Evolutionary conservation across 2,888 invertebrate genomes (phyloP).

Genomic region (Morpho achilles): DNA sequence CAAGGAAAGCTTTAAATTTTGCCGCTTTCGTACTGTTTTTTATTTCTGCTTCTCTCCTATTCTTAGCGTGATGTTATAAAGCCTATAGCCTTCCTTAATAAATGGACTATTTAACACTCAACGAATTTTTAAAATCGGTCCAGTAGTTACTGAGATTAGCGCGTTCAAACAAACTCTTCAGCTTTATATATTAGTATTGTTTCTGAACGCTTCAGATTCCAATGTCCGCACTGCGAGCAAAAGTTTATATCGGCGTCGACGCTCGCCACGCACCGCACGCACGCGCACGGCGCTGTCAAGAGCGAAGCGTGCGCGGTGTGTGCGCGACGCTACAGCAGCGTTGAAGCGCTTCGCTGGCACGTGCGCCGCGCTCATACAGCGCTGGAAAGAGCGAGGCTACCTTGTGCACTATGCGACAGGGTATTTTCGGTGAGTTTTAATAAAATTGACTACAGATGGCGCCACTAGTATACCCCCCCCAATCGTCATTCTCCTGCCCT

Average conservation of each 20-base stretch:
- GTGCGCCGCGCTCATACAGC: constrained; percentile 33
- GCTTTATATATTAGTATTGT: too few relatives aligned
- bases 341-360: constrained; percentile 39
- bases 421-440: constrained; percentile 27
- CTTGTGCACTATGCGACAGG: constrained; percentile 28
- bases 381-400: constrained; percentile 6
- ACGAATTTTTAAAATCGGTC: too few relatives aligned
- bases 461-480: neutral
- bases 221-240: constrained; percentile 36
- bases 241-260: constrained; percentile 38
- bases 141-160: too few relatives aligned
- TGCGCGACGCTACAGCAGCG: constrained; percentile 37
- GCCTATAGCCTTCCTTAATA: too few relatives aligned
- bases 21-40: too few relatives aligned
- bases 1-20: too few relatives aligned
- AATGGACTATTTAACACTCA: too few relatives aligned
- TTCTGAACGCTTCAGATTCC: constrained; percentile 28
- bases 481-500: neutral
- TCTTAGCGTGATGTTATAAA: too few relatives aligned
- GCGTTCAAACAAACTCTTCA: too few relatives aligned
- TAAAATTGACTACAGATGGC: neutral
- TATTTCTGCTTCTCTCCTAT: too few relatives aligned
- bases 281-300: constrained; percentile 35
- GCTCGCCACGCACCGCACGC: constrained; percentile 34
- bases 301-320: constrained; percentile 39